Base-by-base conservation (phyloP, 2,113 vertebrate genomes). In the Toxotes jaculatrix region DNA sequence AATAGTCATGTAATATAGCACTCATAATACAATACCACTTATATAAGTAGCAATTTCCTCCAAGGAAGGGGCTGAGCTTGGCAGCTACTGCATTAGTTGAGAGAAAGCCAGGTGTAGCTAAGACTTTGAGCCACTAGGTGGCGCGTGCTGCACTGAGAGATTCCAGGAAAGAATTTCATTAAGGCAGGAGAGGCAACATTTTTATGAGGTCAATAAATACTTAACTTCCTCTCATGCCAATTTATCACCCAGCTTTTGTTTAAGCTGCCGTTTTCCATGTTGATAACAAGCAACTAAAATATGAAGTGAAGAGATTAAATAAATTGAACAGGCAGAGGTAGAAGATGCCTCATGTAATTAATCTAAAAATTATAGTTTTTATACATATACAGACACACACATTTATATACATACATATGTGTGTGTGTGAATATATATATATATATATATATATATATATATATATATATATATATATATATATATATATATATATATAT, bases 181-280 rank as follows among this genome's bases (percentile, higher is more conserved):
- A 93, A 72, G 36, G 81, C 73, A 79, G 73, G 76, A 90, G 87
- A 87, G 83, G 83, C 88, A 88, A 91, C 83, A 88, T 92, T 93
- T 93, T 93, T 94, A 93, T 89, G 93, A 92, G 92, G 85, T 93
- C 91, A 93, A 92, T 93, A 94, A 94, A 94, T 92, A 89, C 91
- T 92, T 92, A 92, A 93, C 91, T 93, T 92, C 89, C 88, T 83
- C 92, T 93, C 89, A 79, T 84, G 90, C 89, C 90, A 91, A 93
- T 92, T 92, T 91, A 91, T 94, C 90, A 90, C 72, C 56, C 32
- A 31, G 79, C 77, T 82, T 91, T 92, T 93, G 88, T 91, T 91
- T 89, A 89, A 92, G 89, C 87, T 82, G 86, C 87, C 64, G 23
- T 87, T 86, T 89, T 89, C 65, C 80, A 72, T 57, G 68, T 84